Conservation (phyloP, 2,888 invertebrate genomes). For the Masnerella sp. region DNA sequence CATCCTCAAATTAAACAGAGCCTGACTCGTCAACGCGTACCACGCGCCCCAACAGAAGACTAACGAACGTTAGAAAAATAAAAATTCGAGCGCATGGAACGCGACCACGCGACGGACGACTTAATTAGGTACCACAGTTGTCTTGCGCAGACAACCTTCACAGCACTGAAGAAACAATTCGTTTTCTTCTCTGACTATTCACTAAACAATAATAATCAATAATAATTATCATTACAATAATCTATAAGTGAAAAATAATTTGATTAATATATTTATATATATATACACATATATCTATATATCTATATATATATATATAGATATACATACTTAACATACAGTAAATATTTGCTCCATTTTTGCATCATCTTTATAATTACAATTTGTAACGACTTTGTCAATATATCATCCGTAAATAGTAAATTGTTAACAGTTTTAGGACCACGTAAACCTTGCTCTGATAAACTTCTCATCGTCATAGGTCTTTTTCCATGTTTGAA, state of each 20-base stretch:
- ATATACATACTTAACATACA: slow-evolving; percentile 70
- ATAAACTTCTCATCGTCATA: slow-evolving; percentile 68
- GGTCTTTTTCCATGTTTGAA: slow-evolving; percentile 65
- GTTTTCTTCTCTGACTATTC: slow-evolving; percentile 69
- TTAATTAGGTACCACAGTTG: slow-evolving; percentile 71
- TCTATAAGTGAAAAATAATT: slow-evolving; percentile 76
- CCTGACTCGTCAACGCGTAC: too few relatives aligned
- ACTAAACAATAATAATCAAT: slow-evolving; percentile 71
- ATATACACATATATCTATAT: too few relatives aligned
- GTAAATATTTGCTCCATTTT: slow-evolving; percentile 69
- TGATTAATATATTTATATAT: slow-evolving; percentile 68
- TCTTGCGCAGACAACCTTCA: slow-evolving; percentile 72
- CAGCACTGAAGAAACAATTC: slow-evolving; percentile 74
- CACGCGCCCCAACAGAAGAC: too few relatives aligned
- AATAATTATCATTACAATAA: slow-evolving; percentile 68
- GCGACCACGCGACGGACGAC: slow-evolving; percentile 70
- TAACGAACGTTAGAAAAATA: too few relatives aligned
- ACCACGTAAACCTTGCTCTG: slow-evolving; percentile 78
- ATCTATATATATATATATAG: slow-evolving; percentile 16
- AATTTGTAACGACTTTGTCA: slow-evolving; percentile 72
- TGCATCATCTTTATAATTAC: slow-evolving; percentile 62
- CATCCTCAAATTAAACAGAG: too few relatives aligned
- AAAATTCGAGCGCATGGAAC: too few relatives aligned
- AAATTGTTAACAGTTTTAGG: slow-evolving; percentile 68
- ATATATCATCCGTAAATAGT: slow-evolving; percentile 58